phyloP scores from a whole-genome alignment of 2,888 invertebrate genomes.

The Brachypalpus laphriformis region DNA sequence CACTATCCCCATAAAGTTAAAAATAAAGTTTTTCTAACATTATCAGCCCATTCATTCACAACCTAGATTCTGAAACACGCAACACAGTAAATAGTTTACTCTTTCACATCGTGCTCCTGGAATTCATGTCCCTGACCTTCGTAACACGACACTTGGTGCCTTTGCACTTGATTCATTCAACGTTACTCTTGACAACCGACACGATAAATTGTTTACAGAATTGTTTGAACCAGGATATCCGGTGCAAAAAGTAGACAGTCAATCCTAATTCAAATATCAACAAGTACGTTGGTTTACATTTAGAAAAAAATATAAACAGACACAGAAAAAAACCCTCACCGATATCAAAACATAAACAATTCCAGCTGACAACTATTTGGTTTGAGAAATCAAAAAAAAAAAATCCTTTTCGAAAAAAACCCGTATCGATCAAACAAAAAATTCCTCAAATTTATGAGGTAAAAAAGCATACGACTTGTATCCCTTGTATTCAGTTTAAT shows the following conservation, averaged over 20 bases:
- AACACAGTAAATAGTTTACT: slow-evolving; percentile 26
- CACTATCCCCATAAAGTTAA: neutral
- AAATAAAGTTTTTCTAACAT: slow-evolving; percentile 3
- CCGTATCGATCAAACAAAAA: slow-evolving; percentile 71
- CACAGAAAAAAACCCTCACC: neutral
- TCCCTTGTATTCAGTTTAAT: slow-evolving; percentile 43
- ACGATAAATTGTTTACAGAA: slow-evolving; percentile 28
- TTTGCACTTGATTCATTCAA: slow-evolving; percentile 35
- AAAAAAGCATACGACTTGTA: slow-evolving; percentile 41
- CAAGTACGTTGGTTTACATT: slow-evolving; percentile 26
- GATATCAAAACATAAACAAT: slow-evolving; percentile 38
- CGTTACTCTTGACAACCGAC: slow-evolving; percentile 38
- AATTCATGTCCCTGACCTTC: slow-evolving; percentile 55
- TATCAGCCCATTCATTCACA: slow-evolving; percentile 9
- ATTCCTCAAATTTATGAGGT: slow-evolving; percentile 48
- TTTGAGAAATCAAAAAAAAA: neutral
- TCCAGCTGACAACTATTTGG: slow-evolving; percentile 46
- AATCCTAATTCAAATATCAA: slow-evolving; percentile 41
- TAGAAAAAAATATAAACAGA: neutral
- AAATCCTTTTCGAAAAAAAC: slow-evolving; percentile 20
- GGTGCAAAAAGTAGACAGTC: neutral
- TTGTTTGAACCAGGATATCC: slow-evolving; percentile 50
- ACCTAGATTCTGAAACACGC: slow-evolving; percentile 43
- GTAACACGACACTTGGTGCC: neutral
- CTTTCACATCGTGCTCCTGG: neutral